These are phyloP conservation scores for Aspidapion aeneum DNA, from an alignment of 2,888 invertebrate genomes.

Conservation along the genomic window DNA sequence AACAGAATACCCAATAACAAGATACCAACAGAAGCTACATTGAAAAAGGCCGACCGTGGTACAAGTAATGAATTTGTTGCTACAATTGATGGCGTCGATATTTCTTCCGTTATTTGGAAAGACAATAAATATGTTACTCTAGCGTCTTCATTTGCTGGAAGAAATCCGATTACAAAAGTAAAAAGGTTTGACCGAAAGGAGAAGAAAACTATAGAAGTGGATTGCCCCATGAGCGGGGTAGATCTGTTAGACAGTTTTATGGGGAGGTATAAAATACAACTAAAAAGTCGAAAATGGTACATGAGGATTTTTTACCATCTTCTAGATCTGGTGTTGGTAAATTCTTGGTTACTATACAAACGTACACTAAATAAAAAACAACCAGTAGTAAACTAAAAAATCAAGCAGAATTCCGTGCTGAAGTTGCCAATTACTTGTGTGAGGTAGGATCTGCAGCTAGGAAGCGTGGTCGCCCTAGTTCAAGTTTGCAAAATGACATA, in stretches of 20 bases:
- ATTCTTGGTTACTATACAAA: background rate
- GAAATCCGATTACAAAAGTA: conserved; percentile 5
- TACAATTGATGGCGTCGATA: background rate
- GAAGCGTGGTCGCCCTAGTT: no score
- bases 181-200: background rate
- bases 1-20: conserved; percentile 8
- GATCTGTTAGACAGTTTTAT: conserved; percentile 12
- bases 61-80: background rate
- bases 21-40: conserved; percentile 5
- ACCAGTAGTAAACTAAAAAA: no score
- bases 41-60: background rate
- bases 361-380: no score
- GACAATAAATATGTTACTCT: conserved; percentile 11
- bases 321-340: background rate
- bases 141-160: conserved; percentile 8
- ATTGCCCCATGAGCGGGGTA: conserved; percentile 9
- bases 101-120: conserved; percentile 4
- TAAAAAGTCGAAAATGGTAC: background rate
- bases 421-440: no score
- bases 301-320: background rate
- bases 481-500: background rate
- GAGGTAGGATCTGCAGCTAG: no score
- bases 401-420: no score
- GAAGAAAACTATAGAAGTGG: background rate
- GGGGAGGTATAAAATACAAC: conserved; percentile 12